Conservation (phyloP, 2,113 vertebrate species). For the Bubo scandiacus region DNA sequence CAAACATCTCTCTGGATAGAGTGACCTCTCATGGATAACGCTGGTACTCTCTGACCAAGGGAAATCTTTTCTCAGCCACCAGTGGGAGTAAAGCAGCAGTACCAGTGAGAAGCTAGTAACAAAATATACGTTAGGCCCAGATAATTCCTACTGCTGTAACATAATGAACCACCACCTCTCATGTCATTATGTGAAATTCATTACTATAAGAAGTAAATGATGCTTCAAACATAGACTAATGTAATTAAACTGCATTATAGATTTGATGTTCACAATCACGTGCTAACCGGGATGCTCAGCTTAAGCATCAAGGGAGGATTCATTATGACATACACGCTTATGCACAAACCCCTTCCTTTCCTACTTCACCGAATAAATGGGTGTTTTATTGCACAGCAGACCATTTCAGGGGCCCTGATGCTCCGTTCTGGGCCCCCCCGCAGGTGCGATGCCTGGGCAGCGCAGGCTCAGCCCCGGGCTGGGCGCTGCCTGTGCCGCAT, state of each 20-base stretch:
- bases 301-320: not conserved
- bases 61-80: not conserved
- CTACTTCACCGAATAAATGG: rapidly evolving
- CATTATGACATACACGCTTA: rapidly evolving
- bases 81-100: not conserved
- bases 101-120: not conserved
- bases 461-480: no score
- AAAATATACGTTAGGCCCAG: not conserved
- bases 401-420: no score
- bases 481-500: no score
- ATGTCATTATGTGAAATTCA: not conserved
- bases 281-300: not conserved
- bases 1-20: not conserved
- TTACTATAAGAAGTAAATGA: not conserved
- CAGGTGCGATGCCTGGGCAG: no score
- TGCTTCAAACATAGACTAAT: not conserved
- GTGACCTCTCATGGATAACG: not conserved
- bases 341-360: not conserved
- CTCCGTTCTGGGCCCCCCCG: no score
- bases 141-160: not conserved
- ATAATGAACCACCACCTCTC: not conserved
- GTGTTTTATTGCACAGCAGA: not conserved
- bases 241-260: not conserved
- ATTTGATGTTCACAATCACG: not conserved
- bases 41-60: not conserved